Conservation (phyloP, 2,888 invertebrate species). For the Chloroclysta siterata region DNA sequence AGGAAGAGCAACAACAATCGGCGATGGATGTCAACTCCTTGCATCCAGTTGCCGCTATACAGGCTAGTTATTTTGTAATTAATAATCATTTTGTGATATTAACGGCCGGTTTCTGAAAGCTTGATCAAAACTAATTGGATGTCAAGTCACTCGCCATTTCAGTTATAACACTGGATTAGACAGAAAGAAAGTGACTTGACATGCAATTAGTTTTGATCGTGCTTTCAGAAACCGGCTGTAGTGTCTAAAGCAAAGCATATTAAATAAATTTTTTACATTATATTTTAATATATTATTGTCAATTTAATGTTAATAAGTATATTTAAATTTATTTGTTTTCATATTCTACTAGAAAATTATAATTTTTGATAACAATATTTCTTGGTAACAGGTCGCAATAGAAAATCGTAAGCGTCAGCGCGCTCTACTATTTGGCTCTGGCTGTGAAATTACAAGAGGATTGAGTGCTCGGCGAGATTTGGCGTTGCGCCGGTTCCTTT, state of each 20-base stretch:
- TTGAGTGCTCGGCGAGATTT: slow-evolving; percentile 92
- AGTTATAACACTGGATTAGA: no score
- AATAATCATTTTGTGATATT: neutral
- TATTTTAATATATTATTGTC: no score
- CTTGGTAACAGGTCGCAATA: slow-evolving; percentile 83
- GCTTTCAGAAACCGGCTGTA: no score
- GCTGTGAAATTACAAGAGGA: slow-evolving; percentile 91
- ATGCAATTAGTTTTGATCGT: no score
- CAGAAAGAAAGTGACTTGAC: no score
- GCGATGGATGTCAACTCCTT: slow-evolving; percentile 62
- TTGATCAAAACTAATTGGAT: no score
- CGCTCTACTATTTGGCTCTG: slow-evolving; percentile 88
- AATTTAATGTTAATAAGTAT: neutral
- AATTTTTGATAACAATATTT: neutral
- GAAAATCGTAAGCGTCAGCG: slow-evolving; percentile 86
- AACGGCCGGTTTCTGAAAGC: no score
- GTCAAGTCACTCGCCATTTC: no score
- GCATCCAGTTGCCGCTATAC: slow-evolving; percentile 84
- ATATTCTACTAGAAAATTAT: neutral
- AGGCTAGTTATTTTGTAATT: slow-evolving; percentile 56
- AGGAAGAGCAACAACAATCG: slow-evolving; percentile 49
- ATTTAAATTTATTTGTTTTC: neutral
- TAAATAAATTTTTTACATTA: neutral
- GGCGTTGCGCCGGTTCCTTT: slow-evolving; percentile 88
- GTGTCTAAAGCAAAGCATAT: no score